A percentile compares a stretch with the other conserved stretches of the same genome.
phyloP scores from a whole-genome alignment of 2,113 vertebrate genomes.

The Sturnus vulgaris region DNA sequence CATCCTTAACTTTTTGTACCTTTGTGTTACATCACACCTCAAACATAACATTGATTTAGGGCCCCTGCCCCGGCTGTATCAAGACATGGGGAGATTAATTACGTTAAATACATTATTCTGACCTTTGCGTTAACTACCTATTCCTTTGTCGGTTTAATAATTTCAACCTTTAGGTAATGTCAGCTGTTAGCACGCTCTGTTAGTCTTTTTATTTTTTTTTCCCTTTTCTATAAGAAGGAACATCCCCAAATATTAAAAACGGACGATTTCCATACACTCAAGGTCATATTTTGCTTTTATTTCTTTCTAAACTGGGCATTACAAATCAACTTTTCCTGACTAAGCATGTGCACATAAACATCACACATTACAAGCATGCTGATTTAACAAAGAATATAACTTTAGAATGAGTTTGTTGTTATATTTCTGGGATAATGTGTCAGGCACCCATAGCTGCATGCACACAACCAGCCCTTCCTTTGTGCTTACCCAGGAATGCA shows the following conservation, averaged over 20 bases:
- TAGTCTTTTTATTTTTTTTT: neutral
- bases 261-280: neutral
- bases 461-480: neutral
- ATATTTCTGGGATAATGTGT: neutral
- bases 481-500: neutral
- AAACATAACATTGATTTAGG: constrained; percentile 50
- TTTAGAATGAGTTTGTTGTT: neutral
- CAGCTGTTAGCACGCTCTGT: neutral
- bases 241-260: neutral
- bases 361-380: neutral
- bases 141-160: constrained; percentile 13
- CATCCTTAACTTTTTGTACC: constrained; percentile 60
- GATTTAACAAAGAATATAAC: neutral
- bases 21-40: constrained; percentile 62
- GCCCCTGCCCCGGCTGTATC: neutral
- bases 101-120: neutral
- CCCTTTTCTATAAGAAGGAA: neutral
- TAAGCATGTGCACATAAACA: neutral
- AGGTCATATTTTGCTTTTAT: neutral
- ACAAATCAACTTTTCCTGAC: neutral
- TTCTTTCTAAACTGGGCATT: neutral
- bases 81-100: constrained; percentile 29
- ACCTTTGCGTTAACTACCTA: neutral
- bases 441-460: neutral
- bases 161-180: constrained; percentile 18